Base-by-base conservation (phyloP, 2,888 invertebrate genomes). In the Agonopterix alstromeriana region DNA sequence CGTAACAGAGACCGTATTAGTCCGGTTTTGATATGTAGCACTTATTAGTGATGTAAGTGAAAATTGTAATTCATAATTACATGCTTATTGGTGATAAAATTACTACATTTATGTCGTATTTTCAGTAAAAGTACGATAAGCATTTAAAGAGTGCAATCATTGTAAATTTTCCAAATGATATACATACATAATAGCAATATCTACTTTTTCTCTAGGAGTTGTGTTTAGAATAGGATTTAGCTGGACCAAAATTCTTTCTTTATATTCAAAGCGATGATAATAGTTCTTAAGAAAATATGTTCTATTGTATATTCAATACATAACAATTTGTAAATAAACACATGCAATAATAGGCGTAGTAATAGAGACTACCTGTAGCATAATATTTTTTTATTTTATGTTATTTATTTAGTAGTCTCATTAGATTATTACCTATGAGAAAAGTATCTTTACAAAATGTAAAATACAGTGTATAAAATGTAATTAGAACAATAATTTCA, bases 401-500 rank as follows among this genome's bases (percentile, higher is more conserved):
- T 82, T 80, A 82, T 82, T 79, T 80, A 82, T 80, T 78, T 79
- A 73, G 73, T 83, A 80, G 76, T 73, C 69, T 74, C 70, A 63
- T 71, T 81, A 77, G 73, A 71, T 60, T 64, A 56, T 53, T 61
- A 65, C 60, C 67, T 77, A 75, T 67, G 70, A 68, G 64, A 63
- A 74, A 77, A 75, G 68, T 75, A 74, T 71, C 68, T 70, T 70
- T 72, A 70, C 58, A 65, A 68, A 72, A 68, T 86, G 85, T 87
- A 85, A 78, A 77, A 77, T 77, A 80, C 71, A 73, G 57, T 87
- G 87, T 88, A 88, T 82, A 87, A 86, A 79, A 76, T 85, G 80
- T 88, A 86, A 85, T 81, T 87, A 86, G 86, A 83, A 82, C 75
- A 77, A 78, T 79, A 73, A 84, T 82, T 86, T 85, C 83, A 87